Evolutionary conservation across 2,797 vertebrate genomes (phyloP).

Genomic region (Rhabdophis nuchalis): DNA sequence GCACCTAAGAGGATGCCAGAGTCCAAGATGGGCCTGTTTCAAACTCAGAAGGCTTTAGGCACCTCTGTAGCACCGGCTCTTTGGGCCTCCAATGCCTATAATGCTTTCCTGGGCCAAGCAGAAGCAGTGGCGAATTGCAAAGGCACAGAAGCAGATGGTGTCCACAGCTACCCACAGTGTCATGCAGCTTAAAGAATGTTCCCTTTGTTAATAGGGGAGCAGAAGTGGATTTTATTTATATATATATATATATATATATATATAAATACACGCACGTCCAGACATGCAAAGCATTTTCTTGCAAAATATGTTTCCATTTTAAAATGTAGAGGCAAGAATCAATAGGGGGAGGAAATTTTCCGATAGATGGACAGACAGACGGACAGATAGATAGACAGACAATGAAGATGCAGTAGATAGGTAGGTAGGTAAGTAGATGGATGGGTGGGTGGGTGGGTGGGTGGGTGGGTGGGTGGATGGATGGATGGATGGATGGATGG

Average conservation of each 20-base stretch:
- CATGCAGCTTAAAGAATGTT: neutral
- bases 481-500: too few species aligned
- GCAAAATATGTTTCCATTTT: too few species aligned
- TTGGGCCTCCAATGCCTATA: neutral
- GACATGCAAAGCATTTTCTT: too few species aligned
- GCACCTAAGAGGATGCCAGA: neutral
- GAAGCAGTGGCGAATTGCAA: neutral
- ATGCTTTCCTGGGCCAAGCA: neutral
- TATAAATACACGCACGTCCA: too few species aligned
- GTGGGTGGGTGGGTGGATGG: too few species aligned
- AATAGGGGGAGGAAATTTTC: neutral
- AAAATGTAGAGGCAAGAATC: too few species aligned
- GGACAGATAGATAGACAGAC: too few species aligned
- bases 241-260: too few species aligned
- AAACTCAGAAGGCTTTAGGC: neutral
- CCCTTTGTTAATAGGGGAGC: neutral
- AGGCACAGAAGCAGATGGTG: neutral
- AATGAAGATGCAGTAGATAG: too few species aligned
- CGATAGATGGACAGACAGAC: too few species aligned
- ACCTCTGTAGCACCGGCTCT: neutral
- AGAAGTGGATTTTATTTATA: too few species aligned
- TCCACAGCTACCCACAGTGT: neutral
- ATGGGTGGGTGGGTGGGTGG: too few species aligned
- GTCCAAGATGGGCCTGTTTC: neutral
- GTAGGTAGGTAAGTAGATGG: rapidly evolving